These are phyloP conservation scores for Cyprinus carpio DNA, from an alignment of 2,113 vertebrate genomes.

Conservation along the genomic window DNA sequence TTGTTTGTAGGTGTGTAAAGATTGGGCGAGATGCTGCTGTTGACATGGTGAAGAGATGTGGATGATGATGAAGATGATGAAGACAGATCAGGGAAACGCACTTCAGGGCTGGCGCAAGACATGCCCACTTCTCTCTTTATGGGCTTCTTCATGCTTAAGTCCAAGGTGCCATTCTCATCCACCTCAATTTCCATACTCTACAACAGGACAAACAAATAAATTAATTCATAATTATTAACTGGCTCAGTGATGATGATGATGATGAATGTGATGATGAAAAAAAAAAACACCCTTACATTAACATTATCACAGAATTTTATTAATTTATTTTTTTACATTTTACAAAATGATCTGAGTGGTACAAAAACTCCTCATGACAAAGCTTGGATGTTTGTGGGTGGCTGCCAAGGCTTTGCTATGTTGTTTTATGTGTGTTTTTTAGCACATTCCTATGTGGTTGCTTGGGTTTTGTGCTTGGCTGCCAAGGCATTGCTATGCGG, in stretches of 20 bases:
- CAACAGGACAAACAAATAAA: neutral
- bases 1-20: slow-evolving; percentile 81
- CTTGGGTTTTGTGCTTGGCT: no score
- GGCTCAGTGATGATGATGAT: neutral
- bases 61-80: slow-evolving; percentile 72
- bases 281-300: no score
- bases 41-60: slow-evolving; percentile 79
- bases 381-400: neutral
- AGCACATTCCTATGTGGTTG: no score
- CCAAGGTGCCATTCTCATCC: slow-evolving; percentile 96
- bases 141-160: slow-evolving; percentile 96
- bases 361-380: neutral
- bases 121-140: slow-evolving; percentile 85
- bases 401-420: neutral
- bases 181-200: slow-evolving; percentile 93
- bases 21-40: slow-evolving; percentile 88
- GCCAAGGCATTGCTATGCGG: no score
- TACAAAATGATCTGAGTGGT: neutral
- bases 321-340: neutral
- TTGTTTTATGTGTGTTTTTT: neutral
- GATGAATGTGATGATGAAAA: no score
- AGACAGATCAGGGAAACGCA: slow-evolving; percentile 84
- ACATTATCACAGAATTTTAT: no score
- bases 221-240: neutral
- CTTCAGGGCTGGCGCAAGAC: slow-evolving; percentile 84